These are phyloP conservation scores for Boulengeromyrus knoepffleri DNA, from an alignment of 2,113 vertebrate species.

Conservation along the genomic window DNA sequence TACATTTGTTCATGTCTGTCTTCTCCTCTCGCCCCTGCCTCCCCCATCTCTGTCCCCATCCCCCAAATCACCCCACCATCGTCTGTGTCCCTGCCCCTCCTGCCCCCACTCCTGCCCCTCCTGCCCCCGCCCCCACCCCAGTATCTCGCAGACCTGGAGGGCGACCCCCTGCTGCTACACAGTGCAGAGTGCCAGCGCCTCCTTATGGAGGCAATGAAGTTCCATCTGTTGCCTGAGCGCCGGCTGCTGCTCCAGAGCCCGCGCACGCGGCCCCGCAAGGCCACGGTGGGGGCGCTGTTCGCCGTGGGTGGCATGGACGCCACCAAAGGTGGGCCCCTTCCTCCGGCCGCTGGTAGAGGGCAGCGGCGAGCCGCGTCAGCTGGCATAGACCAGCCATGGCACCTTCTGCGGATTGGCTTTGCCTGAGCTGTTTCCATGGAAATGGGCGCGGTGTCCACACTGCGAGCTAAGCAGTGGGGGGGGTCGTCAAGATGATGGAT, in stretches of 20 bases:
- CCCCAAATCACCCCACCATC: background rate
- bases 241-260: constrained; percentile 87
- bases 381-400: background rate
- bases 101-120: background rate
- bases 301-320: constrained; percentile 96
- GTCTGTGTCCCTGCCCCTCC: background rate
- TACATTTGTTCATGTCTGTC: background rate
- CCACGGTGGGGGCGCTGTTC: constrained; percentile 89
- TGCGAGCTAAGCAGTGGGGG: background rate
- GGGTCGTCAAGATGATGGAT: background rate
- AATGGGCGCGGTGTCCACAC: background rate
- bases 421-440: background rate
- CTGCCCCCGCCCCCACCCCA: constrained; percentile 40
- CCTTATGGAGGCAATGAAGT: constrained; percentile 98
- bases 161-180: constrained; percentile 79
- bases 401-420: background rate
- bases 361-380: background rate
- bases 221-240: constrained; percentile 90
- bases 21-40: background rate
- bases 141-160: constrained; percentile 95
- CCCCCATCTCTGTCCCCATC: too few relatives aligned
- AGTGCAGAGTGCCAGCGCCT: constrained; percentile 94
- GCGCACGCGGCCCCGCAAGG: constrained; percentile 89
- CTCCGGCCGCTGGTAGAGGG: background rate
- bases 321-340: constrained; percentile 67